These are phyloP conservation scores for Petroica traversi DNA, from an alignment of 2,113 vertebrate species.

Conservation along the genomic window DNA sequence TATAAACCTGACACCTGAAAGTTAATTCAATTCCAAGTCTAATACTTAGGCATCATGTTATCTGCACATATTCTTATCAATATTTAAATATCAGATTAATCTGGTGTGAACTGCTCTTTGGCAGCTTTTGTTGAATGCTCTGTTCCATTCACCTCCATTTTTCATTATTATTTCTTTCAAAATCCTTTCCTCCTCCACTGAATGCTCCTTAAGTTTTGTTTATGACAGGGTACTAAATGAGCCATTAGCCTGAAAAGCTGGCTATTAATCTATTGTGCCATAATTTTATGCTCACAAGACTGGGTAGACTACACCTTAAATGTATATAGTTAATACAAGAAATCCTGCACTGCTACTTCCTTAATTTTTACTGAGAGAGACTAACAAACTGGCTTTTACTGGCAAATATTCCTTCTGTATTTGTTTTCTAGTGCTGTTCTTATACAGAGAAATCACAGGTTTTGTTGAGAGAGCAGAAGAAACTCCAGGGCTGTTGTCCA, in stretches of 20 bases:
- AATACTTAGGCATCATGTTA: neutral
- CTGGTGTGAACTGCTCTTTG: neutral
- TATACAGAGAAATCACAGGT: neutral
- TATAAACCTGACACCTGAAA: neutral
- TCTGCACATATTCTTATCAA: neutral
- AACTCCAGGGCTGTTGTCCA: neutral
- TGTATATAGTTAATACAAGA: neutral
- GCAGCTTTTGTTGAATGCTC: neutral
- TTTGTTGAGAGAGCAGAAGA: neutral
- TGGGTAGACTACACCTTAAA: neutral
- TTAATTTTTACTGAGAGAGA: neutral
- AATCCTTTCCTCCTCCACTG: neutral
- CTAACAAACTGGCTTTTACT: neutral
- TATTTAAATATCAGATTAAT: neutral
- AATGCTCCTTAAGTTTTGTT: neutral
- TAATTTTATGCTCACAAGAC: neutral
- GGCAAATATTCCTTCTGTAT: neutral
- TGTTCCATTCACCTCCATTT: neutral
- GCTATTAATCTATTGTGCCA: neutral
- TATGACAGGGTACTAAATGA: neutral
- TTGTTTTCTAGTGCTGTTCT: neutral
- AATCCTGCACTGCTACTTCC: neutral
- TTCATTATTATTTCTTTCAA: neutral
- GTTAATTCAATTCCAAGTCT: neutral
- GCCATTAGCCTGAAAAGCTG: neutral